Evolutionary conservation across 2,888 invertebrate species (phyloP), one percentile per base, ranked within the genome.

Genomic region (Lycophotia porphyrea): DNA sequence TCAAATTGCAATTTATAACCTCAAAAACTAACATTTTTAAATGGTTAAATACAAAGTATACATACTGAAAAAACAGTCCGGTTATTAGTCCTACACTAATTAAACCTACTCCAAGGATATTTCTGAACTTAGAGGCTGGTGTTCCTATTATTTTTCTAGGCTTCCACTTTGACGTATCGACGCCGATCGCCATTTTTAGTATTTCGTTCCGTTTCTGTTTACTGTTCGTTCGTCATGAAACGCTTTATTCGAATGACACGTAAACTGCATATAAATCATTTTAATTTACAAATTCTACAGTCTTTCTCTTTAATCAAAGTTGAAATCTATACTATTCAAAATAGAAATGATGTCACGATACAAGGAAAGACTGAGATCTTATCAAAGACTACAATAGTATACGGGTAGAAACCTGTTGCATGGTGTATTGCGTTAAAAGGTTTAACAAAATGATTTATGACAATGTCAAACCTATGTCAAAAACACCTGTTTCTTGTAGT

Each of bases 91-190:
- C 96, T 77, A 95, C 66, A 52, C 92, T 92, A 80, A 97, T 61
- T 15, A 96, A 78, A 44, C 96, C 96, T 34, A 94, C 85, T 21
- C 97, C 97, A 83, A 97, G 94, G 77, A 94, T 93, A 92, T 97
- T 97, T 82, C 97, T 94, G 77, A 96, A 95, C 80, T 88, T 90
- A 83, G 95, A 97, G 68, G 97, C 97, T 64, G 98, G 98, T 63
- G 98, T 98, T 86, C 98, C 98, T 92, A 95, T 96, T 78, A 97
- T 93, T 94, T 97, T 96, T 93, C 98, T 96, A 82, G 98, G 97
- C 96, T 98, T 98, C 92, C 97, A 96, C 91, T 96, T 96, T 84
- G 94, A 96, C 71, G 95, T 94, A 94, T 97, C 97, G 71, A 97
- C 92, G 71, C 96, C 96, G 82, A 96, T 95, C 78, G 96, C 97